Conservation (phyloP, 2,113 vertebrate species). For the Cranoglanis bouderius region DNA sequence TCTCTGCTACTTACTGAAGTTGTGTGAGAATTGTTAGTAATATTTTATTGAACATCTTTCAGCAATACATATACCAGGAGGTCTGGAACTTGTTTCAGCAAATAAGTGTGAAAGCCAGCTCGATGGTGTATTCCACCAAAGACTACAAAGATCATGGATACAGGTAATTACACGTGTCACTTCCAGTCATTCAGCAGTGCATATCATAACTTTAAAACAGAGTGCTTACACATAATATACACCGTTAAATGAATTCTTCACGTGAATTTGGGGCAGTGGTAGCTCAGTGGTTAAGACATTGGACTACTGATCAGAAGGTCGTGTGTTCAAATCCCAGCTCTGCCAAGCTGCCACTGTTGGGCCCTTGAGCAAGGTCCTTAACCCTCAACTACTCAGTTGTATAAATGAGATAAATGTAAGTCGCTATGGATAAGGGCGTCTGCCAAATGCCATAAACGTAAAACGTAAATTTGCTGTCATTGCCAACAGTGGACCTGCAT, state of each 20-base stretch:
- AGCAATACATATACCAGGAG: slow-evolving; percentile 99
- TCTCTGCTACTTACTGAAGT: neutral
- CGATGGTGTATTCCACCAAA: slow-evolving; percentile 95
- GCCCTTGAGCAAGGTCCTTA: no score
- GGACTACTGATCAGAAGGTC: no score
- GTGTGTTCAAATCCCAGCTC: no score
- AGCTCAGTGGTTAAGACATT: no score
- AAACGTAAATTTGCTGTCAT: neutral
- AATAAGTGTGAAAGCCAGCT: slow-evolving; percentile 98
- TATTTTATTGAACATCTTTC: neutral
- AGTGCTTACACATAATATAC: neutral
- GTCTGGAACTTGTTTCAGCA: slow-evolving; percentile 99
- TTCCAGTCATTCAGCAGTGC: neutral
- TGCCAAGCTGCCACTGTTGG: no score
- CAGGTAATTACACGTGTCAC: slow-evolving; percentile 72
- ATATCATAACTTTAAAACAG: neutral
- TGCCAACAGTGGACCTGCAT: neutral
- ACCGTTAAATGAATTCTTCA: neutral
- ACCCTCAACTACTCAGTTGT: no score
- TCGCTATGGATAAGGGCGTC: no score
- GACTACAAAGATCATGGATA: slow-evolving; percentile 97
- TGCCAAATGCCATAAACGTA: no score
- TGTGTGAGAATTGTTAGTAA: neutral
- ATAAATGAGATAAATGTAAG: no score
- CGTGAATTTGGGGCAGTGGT: no score